These are phyloP conservation scores for Megalonaias nervosa DNA, from an alignment of 1,140 invertebrate species.

Conservation along the genomic window DNA sequence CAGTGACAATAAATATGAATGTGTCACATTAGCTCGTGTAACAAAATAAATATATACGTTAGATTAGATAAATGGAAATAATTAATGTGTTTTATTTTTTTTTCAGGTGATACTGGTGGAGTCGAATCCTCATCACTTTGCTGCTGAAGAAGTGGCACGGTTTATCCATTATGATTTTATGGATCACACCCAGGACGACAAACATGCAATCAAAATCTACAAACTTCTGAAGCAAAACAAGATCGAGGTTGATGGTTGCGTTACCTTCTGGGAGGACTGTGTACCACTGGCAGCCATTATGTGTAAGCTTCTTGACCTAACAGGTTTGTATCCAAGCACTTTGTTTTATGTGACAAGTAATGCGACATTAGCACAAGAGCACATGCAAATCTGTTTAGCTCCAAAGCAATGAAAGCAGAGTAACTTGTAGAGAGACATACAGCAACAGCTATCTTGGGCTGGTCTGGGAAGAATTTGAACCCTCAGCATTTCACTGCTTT, in stretches of 20 bases:
- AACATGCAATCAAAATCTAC: slow-evolving; percentile 37
- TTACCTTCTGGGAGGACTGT: slow-evolving; percentile 53
- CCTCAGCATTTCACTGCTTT: too few species aligned
- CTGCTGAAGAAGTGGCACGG: slow-evolving; percentile 10
- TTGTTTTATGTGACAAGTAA: too few species aligned
- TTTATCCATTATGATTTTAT: slow-evolving; percentile 39
- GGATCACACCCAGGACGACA: slow-evolving; percentile 36
- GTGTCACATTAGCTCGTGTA: too few species aligned
- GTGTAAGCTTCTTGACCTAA: slow-evolving; percentile 21
- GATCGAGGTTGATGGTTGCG: slow-evolving; percentile 39
- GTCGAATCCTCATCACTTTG: slow-evolving; percentile 17
- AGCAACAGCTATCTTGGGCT: too few species aligned
- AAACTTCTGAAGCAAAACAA: slow-evolving; percentile 20
- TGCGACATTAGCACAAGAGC: too few species aligned
- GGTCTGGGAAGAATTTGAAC: too few species aligned
- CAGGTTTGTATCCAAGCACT: background rate
- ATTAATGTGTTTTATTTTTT: background rate
- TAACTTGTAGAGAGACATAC: too few species aligned
- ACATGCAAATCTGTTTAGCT: too few species aligned
- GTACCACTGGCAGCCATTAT: slow-evolving; percentile 42
- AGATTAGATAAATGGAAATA: too few species aligned
- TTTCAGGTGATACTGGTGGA: slow-evolving; percentile 51
- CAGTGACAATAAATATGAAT: too few species aligned
- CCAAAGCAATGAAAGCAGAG: too few species aligned
- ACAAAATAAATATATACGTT: too few species aligned